Evolutionary conservation across 2,797 vertebrate genomes (phyloP).

Genomic region (Sebastes miniatus): DNA sequence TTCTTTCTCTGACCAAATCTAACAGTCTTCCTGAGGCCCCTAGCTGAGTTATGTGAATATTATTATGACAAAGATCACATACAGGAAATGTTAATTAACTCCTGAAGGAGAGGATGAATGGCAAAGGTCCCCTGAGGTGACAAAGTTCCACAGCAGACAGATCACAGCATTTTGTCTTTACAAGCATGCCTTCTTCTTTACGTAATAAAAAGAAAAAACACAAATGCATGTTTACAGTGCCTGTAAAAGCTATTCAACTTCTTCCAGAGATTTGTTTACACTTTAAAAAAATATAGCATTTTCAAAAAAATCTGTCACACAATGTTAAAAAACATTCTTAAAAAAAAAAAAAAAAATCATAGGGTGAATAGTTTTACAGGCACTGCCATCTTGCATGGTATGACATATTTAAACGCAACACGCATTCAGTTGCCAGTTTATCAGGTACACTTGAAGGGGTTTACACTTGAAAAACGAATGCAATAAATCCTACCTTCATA

Average conservation of each 20-base stretch:
- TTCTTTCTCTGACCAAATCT: neutral
- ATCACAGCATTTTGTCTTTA: slow-evolving; percentile 7
- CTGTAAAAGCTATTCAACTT: neutral
- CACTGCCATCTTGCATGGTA: neutral
- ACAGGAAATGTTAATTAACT: slow-evolving; percentile 28
- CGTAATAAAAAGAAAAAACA: neutral
- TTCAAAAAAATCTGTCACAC: neutral
- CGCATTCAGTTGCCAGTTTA: neutral
- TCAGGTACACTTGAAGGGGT: neutral
- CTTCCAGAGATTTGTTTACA: neutral
- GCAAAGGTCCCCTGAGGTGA: slow-evolving; percentile 17
- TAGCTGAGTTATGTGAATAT: neutral
- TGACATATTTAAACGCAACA: neutral
- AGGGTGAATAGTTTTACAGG: neutral
- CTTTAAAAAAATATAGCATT: neutral
- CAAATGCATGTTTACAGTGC: neutral
- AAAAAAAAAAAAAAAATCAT: neutral
- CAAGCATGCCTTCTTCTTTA: neutral
- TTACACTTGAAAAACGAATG: slow-evolving; percentile 4
- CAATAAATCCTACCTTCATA: slow-evolving; percentile 1
- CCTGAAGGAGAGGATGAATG: slow-evolving; percentile 23
- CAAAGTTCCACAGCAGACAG: slow-evolving; percentile 5
- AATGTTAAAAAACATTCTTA: neutral
- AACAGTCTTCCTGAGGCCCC: neutral
- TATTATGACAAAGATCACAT: slow-evolving; percentile 11